phyloP scores from a whole-genome alignment of 2,888 invertebrate genomes.

The Carpatolechia fugitivella region DNA sequence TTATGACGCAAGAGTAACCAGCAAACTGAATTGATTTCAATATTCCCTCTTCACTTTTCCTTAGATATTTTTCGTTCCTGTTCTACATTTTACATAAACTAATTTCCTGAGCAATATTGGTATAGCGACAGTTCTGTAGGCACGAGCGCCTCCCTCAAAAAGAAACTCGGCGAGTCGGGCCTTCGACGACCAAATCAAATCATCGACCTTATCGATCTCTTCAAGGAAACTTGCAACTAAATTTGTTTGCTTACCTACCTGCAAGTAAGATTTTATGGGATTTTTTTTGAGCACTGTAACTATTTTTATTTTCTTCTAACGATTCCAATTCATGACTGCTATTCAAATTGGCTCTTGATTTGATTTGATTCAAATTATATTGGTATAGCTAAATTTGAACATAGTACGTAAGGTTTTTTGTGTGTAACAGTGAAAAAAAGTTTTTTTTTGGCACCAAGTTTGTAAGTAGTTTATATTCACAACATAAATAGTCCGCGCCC shows the following conservation, averaged over 20 bases:
- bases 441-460: too few relatives aligned
- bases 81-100: conserved; percentile 79
- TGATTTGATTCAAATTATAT: too few relatives aligned
- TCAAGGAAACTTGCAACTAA: conserved; percentile 66
- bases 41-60: conserved; percentile 67
- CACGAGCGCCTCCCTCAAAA: conserved; percentile 67
- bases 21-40: conserved; percentile 67
- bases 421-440: too few relatives aligned
- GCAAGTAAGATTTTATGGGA: too few relatives aligned
- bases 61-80: conserved; percentile 71
- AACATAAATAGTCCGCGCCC: too few relatives aligned
- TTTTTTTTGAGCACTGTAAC: too few relatives aligned
- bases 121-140: conserved; percentile 74
- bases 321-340: too few relatives aligned
- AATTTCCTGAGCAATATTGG: conserved; percentile 79
- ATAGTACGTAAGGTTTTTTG: too few relatives aligned
- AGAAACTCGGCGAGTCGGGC: conserved; percentile 64
- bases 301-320: too few relatives aligned
- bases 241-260: conserved; percentile 57
- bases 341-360: too few relatives aligned
- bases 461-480: too few relatives aligned
- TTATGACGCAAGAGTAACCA: conserved; percentile 50
- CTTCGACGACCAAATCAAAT: conserved; percentile 74
- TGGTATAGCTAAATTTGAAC: too few relatives aligned
- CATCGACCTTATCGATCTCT: conserved; percentile 73